Evolutionary conservation across 2,888 invertebrate genomes (phyloP), one percentile per base, ranked within the genome.

Genomic region (Diaprepes abbreviatus): DNA sequence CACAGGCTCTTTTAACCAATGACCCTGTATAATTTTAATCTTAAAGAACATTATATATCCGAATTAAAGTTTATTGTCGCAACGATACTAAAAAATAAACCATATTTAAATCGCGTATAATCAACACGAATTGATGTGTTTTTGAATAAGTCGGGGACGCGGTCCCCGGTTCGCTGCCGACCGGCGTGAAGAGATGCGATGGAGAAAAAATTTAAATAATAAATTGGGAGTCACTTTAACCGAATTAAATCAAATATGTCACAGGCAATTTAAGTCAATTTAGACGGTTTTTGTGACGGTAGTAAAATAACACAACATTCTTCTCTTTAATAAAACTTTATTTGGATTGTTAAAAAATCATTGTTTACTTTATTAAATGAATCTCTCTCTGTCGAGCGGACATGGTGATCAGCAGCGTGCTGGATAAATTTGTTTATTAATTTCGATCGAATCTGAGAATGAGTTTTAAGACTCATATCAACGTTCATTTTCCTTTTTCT

Each of bases 221-320:
- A 73, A 73, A 73, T 73, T 73, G 73, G 65, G 67, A 73, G 73
- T 73, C 70, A 64, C 48, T 73, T 73, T 75, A 76, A 76, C 73
- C 68, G 77, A 79, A 80, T 81, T 81, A 81, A 82, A 82, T 82
- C 82, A 73, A 73, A 73, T 69, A 75, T 82, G 82, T 82, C 82
- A 80, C 77, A 78, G 77, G 77, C 80, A 82, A 82, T 82, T 82
- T 79, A 78, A 79, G 77, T 74, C 81, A 81, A 81, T 81, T 82
- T 81, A 79, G 74, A 70, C 73, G 74, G 70, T 73, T 71, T 70
- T 70, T 58, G 66, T 71, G 71, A 71, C 71, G 71, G 71, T 66
- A 57, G 71, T 69, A 68, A 68, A 68, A 68, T 38, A 67, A 28
- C 54, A 55, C 68, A 68, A 57, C 68, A 68, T 68, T 68, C 68